Conservation (phyloP, 2,113 vertebrate genomes). For the Ammospiza caudacuta region DNA sequence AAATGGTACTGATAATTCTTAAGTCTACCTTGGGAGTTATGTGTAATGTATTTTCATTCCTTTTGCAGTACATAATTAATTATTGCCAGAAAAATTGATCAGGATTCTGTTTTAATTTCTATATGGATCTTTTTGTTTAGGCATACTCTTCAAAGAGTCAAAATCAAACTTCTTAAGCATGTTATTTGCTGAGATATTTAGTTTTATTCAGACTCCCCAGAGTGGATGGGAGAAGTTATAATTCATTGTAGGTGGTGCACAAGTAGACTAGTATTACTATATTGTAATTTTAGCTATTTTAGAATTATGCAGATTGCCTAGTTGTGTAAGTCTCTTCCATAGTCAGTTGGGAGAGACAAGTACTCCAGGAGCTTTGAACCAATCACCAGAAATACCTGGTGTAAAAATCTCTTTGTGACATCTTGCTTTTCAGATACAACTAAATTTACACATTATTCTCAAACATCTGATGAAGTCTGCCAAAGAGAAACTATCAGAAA, state of each 20-base stretch:
- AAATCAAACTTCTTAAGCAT: not conserved
- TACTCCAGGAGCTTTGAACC: not conserved
- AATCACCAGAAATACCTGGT: not conserved
- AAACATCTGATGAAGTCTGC: not conserved
- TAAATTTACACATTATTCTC: not conserved
- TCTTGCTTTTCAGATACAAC: not conserved
- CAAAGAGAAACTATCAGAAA: not conserved
- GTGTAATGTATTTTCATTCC: not conserved
- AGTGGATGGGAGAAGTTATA: not conserved
- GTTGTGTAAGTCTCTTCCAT: not conserved
- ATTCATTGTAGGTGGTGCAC: not conserved
- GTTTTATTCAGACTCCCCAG: not conserved
- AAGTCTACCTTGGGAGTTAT: not conserved
- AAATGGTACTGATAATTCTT: not conserved
- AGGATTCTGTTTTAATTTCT: not conserved
- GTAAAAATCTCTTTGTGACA: not conserved
- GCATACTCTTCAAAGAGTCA: not conserved
- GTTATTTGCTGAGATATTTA: not conserved
- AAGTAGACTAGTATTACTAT: not conserved
- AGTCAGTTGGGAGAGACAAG: not conserved
- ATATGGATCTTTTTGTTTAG: not conserved
- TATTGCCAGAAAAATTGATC: not conserved
- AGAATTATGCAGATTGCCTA: not conserved
- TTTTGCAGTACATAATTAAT: not conserved
- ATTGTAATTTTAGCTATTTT: not conserved